phyloP scores from a whole-genome alignment of 2,113 vertebrate species.

The Gambusia affinis region DNA sequence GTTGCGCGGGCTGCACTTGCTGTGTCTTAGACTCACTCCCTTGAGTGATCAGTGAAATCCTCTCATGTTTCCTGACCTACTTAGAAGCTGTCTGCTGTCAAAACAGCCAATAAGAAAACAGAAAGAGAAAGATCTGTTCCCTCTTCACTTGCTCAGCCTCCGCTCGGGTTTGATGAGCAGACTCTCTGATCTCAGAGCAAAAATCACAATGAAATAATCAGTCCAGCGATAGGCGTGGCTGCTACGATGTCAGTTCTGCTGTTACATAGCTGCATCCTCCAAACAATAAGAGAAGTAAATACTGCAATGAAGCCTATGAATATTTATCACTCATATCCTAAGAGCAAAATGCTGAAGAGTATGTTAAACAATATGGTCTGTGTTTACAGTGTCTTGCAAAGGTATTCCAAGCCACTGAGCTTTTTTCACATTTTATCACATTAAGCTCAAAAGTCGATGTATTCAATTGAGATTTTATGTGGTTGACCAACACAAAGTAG shows the following conservation, averaged over 20 bases:
- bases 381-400: neutral
- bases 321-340: neutral
- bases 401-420: neutral
- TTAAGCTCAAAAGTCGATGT: neutral
- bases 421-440: neutral
- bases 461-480: neutral
- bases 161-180: constrained; percentile 48
- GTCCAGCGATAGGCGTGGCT: neutral
- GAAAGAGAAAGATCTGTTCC: constrained; percentile 68
- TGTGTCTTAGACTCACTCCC: constrained; percentile 72
- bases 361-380: neutral
- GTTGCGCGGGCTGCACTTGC: constrained; percentile 70
- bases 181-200: constrained; percentile 47
- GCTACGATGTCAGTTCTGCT: neutral
- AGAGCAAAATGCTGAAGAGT: neutral
- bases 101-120: constrained; percentile 78
- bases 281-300: neutral
- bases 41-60: constrained; percentile 75
- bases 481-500: neutral
- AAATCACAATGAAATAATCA: constrained; percentile 29
- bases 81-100: constrained; percentile 79
- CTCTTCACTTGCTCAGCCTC: constrained; percentile 51
- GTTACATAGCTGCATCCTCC: neutral
- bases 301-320: constrained; percentile 12
- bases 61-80: constrained; percentile 82